Conservation (phyloP, 2,888 invertebrate species). For the Amphipoea oculea region DNA sequence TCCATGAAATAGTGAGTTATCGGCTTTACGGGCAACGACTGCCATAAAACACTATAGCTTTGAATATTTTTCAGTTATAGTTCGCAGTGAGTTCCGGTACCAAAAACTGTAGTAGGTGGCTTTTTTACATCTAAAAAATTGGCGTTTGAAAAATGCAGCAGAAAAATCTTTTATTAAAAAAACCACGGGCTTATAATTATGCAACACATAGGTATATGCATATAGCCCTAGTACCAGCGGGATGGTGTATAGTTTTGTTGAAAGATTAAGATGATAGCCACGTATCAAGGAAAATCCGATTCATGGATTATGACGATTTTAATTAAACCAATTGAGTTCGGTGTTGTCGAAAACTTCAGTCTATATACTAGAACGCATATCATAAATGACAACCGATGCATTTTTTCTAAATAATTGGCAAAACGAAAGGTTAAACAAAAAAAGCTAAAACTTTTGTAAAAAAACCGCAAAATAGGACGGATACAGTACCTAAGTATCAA, state of each 20-base stretch:
- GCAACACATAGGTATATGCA: not conserved
- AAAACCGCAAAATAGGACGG: constrained; percentile 21
- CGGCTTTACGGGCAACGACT: constrained; percentile 15
- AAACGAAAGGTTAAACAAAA: not conserved
- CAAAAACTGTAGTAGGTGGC: not conserved
- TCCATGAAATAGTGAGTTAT: constrained; percentile 28
- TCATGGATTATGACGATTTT: not conserved
- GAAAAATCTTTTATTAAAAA: not conserved
- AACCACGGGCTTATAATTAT: not conserved
- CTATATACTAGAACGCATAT: not conserved
- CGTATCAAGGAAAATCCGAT: not conserved
- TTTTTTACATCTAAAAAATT: not conserved
- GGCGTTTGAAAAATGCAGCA: not conserved
- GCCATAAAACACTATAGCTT: constrained; percentile 5
- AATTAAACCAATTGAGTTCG: too few relatives aligned
- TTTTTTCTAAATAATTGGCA: not conserved
- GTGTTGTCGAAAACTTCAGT: too few relatives aligned
- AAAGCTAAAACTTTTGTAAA: not conserved
- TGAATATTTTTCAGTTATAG: constrained; percentile 18
- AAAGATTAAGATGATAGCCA: not conserved
- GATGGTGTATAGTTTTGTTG: not conserved
- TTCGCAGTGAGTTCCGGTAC: not conserved
- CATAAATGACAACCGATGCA: not conserved
- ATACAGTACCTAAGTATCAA: constrained; percentile 40
- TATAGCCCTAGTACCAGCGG: not conserved